Conservation (phyloP, 2,888 invertebrate genomes). For the Thyatira batis region DNA sequence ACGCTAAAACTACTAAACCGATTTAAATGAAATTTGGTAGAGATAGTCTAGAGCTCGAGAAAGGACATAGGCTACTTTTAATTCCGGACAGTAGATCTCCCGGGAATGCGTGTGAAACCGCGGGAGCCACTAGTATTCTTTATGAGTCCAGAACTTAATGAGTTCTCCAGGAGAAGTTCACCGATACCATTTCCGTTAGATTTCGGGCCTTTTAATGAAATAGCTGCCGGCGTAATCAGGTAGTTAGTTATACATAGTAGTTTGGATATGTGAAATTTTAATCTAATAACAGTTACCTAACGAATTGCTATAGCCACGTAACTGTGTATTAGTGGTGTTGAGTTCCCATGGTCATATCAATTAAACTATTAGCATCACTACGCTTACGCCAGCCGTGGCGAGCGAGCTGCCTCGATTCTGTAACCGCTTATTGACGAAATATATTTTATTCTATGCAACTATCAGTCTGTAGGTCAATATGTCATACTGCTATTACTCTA, state of each 20-base stretch:
- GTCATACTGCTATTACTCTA: not conserved
- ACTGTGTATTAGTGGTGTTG: conserved; percentile 8
- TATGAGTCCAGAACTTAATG: too few species aligned
- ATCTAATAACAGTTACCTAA: conserved; percentile 2
- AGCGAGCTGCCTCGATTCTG: conserved; percentile 13
- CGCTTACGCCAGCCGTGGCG: conserved; percentile 15
- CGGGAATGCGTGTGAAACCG: too few species aligned
- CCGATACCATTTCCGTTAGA: too few species aligned
- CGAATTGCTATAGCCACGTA: conserved; percentile 3
- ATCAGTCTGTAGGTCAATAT: not conserved
- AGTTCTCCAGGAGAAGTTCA: too few species aligned
- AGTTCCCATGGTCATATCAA: conserved; percentile 53
- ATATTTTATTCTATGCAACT: not conserved
- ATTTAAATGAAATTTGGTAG: too few species aligned
- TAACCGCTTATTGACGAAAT: not conserved
- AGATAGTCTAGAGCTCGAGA: too few species aligned
- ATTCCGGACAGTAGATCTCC: too few species aligned
- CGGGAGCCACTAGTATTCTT: too few species aligned
- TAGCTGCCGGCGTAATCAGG: too few species aligned
- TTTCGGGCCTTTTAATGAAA: not conserved
- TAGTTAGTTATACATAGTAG: too few species aligned
- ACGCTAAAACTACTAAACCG: too few species aligned
- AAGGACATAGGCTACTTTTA: too few species aligned
- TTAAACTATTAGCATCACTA: conserved; percentile 53
- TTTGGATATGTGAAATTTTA: not conserved